Base-by-base conservation (phyloP, 2,888 invertebrate genomes). In the Hyppa rectilinea region DNA sequence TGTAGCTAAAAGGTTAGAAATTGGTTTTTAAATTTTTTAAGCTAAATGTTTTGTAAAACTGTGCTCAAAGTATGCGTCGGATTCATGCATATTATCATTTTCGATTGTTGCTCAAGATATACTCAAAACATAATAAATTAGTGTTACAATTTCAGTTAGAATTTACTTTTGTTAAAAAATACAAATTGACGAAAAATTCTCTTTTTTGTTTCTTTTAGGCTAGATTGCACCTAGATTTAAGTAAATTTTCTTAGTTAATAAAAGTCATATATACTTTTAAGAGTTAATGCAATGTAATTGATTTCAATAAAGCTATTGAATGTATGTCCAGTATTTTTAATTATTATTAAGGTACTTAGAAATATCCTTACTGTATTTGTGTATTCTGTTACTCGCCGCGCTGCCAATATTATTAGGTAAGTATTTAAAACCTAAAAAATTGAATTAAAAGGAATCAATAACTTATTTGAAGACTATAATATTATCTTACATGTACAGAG, bases 231-330 rank as follows among this genome's bases (percentile, higher is more conserved):
- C 1, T 60, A 53, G 12, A 23, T 52, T 7, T 75, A 79, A 80
- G 67, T 62, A 76, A 71, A 76, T 67, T 71, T 61, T 64, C 55
- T 58, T 68, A 77, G 63, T 40, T 14, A 56, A 53, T 72, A 50
- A 67, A 58, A 77, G 80, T 80, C 65, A 81, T 69, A 60, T 65
- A 67, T 47, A 63, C 38, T 40, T 60, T 49, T 80, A 80, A 61
- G 71, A 63, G 36, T 36, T 43, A 65, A 55, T 66, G 50, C 63
- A 72, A 67, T 81, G 60, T 80, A 73, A 59, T 66, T 53, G 23
- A 76, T 65, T 72, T 72, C 43, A 80, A 73, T 80, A 80, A 77
- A 80, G 40, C 17, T 63, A 77, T 60, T 77, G 73, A 69, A 73
- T 29, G 20, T 55, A 65, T 49, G 9, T 10, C n/a, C 34, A 26